phyloP scores from a whole-genome alignment of 2,888 invertebrate species.

The Barypeithes pellucidus region DNA sequence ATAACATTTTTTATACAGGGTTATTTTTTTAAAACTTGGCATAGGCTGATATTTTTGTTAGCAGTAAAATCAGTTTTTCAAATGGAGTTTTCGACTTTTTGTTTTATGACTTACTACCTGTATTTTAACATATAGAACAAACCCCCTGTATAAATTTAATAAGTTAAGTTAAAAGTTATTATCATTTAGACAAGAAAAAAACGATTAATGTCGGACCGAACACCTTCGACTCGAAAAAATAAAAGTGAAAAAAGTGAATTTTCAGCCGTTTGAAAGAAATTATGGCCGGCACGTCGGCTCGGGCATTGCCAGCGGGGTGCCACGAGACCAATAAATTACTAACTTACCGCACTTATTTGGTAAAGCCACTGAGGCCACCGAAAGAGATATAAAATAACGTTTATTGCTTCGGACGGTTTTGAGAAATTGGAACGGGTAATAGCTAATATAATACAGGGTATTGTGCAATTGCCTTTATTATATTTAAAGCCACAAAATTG shows the following conservation, averaged over 20 bases:
- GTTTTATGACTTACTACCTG: no score
- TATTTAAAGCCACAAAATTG: no score
- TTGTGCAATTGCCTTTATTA: no score
- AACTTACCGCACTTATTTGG: slow-evolving; percentile 42
- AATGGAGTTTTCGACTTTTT: no score
- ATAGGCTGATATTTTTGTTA: no score
- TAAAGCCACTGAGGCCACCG: slow-evolving; percentile 36
- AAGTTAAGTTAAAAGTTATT: background rate
- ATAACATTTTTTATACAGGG: no score
- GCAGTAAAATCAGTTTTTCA: no score
- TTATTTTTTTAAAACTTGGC: no score
- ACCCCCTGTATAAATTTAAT: background rate
- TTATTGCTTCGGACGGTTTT: slow-evolving; percentile 17
- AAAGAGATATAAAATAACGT: slow-evolving; percentile 34
- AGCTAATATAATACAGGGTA: no score
- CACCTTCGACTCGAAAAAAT: slow-evolving; percentile 34
- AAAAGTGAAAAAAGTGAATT: slow-evolving; percentile 34
- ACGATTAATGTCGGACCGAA: slow-evolving; percentile 35
- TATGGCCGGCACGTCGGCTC: slow-evolving; percentile 36
- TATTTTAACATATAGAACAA: no score
- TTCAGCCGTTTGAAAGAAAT: slow-evolving; percentile 44
- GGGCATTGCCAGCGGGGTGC: slow-evolving; percentile 38
- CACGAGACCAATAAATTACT: slow-evolving; percentile 40
- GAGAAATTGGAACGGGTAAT: background rate
- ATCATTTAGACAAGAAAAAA: slow-evolving; percentile 5